A percentile compares a stretch with the other conserved stretches of the same genome.
phyloP scores from a whole-genome alignment of 1,140 invertebrate species.

The Calliopsis andreniformis region DNA sequence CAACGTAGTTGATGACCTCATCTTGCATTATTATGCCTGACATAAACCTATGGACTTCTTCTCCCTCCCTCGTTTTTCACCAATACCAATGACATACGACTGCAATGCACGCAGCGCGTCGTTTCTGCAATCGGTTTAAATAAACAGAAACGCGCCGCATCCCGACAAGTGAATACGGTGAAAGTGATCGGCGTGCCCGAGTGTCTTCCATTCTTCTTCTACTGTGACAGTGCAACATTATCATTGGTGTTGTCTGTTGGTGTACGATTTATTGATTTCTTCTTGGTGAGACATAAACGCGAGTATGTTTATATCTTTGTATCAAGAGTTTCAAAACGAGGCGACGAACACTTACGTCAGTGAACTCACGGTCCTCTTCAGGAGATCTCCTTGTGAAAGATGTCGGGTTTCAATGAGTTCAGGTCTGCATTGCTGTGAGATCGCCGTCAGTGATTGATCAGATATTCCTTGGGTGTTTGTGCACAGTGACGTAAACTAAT shows the following conservation, averaged over 20 bases:
- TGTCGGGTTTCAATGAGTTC: slow-evolving; percentile 30
- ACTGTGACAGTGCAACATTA: too few species aligned
- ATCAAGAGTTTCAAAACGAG: slow-evolving; percentile 75
- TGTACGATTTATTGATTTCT: background rate
- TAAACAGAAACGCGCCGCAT: slow-evolving; percentile 58
- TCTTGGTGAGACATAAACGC: slow-evolving; percentile 9
- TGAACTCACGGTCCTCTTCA: slow-evolving; percentile 74
- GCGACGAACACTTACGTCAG: slow-evolving; percentile 69
- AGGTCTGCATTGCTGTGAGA: slow-evolving; percentile 58
- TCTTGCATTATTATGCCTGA: slow-evolving; percentile 76
- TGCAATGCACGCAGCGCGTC: slow-evolving; percentile 60
- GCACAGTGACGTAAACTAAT: background rate
- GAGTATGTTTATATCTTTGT: slow-evolving; percentile 76
- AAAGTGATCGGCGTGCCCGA: slow-evolving; percentile 47
- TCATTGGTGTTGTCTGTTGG: background rate
- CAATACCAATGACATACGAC: slow-evolving; percentile 56
- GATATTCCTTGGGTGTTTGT: too few species aligned
- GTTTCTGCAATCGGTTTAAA: slow-evolving; percentile 72
- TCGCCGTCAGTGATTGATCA: background rate
- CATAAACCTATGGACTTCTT: slow-evolving; percentile 70
- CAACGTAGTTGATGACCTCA: slow-evolving; percentile 80
- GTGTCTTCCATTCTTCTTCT: background rate
- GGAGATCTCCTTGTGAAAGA: slow-evolving; percentile 46
- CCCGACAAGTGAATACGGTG: slow-evolving; percentile 39
- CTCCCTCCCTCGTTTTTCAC: slow-evolving; percentile 54